Conservation (phyloP, 2,797 vertebrate genomes). For the Vireo griseus region DNA sequence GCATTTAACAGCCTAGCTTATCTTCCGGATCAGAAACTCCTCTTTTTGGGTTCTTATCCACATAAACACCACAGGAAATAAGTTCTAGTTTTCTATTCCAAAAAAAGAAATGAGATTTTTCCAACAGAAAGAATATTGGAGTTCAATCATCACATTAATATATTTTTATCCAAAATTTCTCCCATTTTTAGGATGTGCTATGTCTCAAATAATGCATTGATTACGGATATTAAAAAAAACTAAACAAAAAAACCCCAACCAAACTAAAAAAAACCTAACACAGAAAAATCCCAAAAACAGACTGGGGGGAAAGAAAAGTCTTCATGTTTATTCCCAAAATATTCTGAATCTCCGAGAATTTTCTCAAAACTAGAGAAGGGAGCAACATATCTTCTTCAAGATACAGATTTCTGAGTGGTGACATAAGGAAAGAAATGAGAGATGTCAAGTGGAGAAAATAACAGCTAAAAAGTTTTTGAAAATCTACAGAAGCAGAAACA, state of each 20-base stretch:
- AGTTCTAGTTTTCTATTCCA: background rate
- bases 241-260: background rate
- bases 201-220: background rate
- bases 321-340: background rate
- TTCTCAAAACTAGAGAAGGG: background rate
- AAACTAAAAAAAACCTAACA: background rate
- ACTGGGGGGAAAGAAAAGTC: rapidly evolving
- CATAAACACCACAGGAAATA: background rate
- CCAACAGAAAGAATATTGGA: background rate
- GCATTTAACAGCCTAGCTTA: background rate
- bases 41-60: background rate
- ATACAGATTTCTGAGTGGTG: background rate
- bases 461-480: background rate
- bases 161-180: background rate
- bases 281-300: background rate
- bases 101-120: background rate
- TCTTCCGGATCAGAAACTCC: background rate
- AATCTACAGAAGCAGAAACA: background rate
- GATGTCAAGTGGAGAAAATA: background rate
- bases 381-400: background rate
- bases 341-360: background rate
- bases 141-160: background rate
- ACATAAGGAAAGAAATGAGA: background rate
- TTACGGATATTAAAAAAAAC: background rate
- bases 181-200: background rate